Evolutionary conservation across 1,140 invertebrate genomes (phyloP), one percentile per base, ranked within the genome.

Genomic region (Drosophila subobscura): DNA sequence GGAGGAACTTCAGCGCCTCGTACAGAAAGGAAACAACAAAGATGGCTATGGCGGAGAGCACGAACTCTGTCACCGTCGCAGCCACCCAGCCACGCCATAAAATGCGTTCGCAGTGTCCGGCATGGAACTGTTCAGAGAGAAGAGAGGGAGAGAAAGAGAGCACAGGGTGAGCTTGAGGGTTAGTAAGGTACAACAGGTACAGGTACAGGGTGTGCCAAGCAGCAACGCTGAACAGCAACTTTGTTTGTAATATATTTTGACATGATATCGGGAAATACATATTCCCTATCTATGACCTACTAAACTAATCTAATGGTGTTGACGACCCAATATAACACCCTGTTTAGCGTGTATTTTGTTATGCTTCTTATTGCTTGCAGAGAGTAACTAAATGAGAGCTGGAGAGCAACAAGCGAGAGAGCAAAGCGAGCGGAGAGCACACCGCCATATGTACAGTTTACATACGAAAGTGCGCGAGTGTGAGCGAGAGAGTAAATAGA

Each of bases 81-180:
- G 90, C 81, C 14, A 80, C 73, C 97, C 97, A 97, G 5, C 93
- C 93, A 40, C 95, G 93, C 93, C 97, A 97, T n/a, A 98, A 92
- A 71, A 97, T 95, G 16, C 94, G 93, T 80, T 96, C 95, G 42
- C 93, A 93, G 49, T 94, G 94, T 1, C 96, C 95, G 49, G 94
- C 93, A 89, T 97, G 96, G 90, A 98, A 98, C 92, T 94, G 93
- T 93, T 57, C 47, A 50, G 2, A 63, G 45, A 37, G 33, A 37
- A 37, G 29, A 37, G 33, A 37, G 29, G 12, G 33, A 4, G 33
- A 33, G 29, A 12, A 10, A 37, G 10, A 12, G 33, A 37, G 33
- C 10, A 37, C 33, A 37, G 10, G 33, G 33, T 37, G 33, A 37
- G 10, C 33, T 10, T 37, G 8, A 37, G n/a, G 33, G 33, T 14